Evolutionary conservation across 2,888 invertebrate genomes (phyloP).

Genomic region (Laspeyria flexula): DNA sequence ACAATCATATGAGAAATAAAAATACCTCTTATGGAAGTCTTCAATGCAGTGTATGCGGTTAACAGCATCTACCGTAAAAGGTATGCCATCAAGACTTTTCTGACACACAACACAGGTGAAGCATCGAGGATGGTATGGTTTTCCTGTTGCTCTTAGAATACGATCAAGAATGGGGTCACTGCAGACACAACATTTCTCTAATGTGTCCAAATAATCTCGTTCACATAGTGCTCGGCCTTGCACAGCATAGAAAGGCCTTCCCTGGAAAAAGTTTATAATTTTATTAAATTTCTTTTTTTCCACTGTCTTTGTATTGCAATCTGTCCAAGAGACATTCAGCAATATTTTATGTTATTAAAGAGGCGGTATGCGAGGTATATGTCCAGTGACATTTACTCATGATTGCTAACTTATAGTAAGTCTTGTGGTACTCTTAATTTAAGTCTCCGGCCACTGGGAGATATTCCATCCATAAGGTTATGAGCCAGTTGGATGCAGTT

Average conservation of each 20-base stretch:
- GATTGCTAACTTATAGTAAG: no score
- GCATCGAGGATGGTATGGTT: constrained; percentile 98
- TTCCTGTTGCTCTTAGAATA: constrained; percentile 97
- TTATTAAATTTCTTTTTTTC: no score
- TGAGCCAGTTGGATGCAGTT: no score
- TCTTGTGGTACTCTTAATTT: no score
- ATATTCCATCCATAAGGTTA: no score
- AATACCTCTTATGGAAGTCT: constrained; percentile 98
- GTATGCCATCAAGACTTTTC: constrained; percentile 98
- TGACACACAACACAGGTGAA: constrained; percentile 98
- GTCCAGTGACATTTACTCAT: no score
- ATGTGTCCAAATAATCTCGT: constrained; percentile 96
- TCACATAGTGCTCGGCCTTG: constrained; percentile 98
- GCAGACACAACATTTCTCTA: constrained; percentile 99
- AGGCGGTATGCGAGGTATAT: no score
- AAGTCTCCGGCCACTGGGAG: no score
- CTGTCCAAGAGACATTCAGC: no score
- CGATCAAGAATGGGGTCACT: constrained; percentile 97
- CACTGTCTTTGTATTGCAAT: no score
- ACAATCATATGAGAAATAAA: not conserved
- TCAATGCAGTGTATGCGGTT: constrained; percentile 99
- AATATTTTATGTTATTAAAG: no score
- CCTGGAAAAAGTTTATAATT: constrained; percentile 79
- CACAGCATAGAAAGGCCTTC: constrained; percentile 97
- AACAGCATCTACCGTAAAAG: constrained; percentile 99